phyloP scores from a whole-genome alignment of 2,797 vertebrate genomes.

The Chelon labrosus region DNA sequence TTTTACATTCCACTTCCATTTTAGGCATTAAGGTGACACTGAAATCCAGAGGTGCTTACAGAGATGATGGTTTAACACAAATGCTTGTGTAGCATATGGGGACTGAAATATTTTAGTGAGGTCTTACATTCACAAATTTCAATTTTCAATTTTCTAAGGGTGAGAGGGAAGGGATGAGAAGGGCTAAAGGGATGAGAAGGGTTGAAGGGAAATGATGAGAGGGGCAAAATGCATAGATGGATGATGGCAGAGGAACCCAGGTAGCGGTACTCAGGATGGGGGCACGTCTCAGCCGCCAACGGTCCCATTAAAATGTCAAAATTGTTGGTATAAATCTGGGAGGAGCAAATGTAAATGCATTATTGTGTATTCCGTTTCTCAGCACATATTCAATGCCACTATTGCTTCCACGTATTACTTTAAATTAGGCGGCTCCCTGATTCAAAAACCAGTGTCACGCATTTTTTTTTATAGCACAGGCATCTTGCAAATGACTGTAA shows the following conservation, averaged over 20 bases:
- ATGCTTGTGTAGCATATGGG: not conserved
- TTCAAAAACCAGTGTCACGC: not conserved
- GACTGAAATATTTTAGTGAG: too few relatives aligned
- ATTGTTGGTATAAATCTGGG: not conserved
- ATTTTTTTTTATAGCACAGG: not conserved
- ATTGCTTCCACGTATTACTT: not conserved
- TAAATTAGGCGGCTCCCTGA: not conserved
- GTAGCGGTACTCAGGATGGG: too few relatives aligned
- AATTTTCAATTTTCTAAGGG: too few relatives aligned
- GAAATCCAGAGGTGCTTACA: not conserved
- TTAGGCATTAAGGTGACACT: conserved; percentile 14
- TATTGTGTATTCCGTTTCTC: not conserved
- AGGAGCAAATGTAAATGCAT: not conserved
- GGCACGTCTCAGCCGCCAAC: too few relatives aligned
- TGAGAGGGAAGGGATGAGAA: too few relatives aligned
- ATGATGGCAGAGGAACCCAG: too few relatives aligned
- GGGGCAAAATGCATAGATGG: too few relatives aligned
- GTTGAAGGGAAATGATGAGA: too few relatives aligned
- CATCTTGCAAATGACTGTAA: not conserved
- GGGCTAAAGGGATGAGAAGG: too few relatives aligned
- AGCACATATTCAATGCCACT: not conserved
- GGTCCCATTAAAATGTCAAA: too few relatives aligned
- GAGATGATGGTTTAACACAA: not conserved
- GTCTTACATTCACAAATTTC: not conserved
- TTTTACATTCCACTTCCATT: conserved; percentile 44